A percentile compares a stretch with the other conserved stretches of the same genome.
Evolutionary conservation across 2,888 invertebrate species (phyloP).

Genomic region (Caenorhabditis becei): DNA sequence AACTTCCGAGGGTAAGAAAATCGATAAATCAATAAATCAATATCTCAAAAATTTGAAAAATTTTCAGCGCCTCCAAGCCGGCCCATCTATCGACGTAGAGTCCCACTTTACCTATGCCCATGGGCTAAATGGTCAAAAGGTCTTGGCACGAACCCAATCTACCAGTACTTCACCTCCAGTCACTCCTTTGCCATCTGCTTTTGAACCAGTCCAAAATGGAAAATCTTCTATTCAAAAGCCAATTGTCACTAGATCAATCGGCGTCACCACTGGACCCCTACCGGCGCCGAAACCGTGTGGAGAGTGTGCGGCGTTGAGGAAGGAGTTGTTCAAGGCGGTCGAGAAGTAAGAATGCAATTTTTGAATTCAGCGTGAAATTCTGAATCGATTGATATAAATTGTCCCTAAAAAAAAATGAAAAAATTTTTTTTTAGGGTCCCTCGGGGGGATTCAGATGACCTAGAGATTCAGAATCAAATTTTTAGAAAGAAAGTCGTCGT

Average conservation of each 20-base stretch:
- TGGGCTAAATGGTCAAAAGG: constrained; percentile 62
- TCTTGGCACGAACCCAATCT: constrained; percentile 62
- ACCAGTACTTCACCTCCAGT: constrained; percentile 64
- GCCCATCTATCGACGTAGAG: constrained; percentile 56
- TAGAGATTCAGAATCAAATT: no score
- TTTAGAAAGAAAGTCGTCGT: not conserved
- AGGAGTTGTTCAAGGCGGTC: constrained; percentile 48
- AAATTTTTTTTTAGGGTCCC: not conserved
- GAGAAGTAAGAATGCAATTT: constrained; percentile 39
- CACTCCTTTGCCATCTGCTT: not conserved
- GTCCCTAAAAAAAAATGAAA: no score
- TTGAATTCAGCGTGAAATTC: no score
- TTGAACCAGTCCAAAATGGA: not conserved
- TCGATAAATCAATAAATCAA: no score
- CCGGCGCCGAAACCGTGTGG: constrained; percentile 72
- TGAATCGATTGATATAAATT: no score
- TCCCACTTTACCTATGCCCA: constrained; percentile 69
- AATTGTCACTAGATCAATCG: constrained; percentile 47
- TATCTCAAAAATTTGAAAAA: no score
- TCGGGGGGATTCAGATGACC: no score
- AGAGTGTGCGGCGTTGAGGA: constrained; percentile 67
- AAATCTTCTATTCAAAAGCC: constrained; percentile 6
- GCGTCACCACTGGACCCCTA: constrained; percentile 70
- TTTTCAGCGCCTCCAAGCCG: constrained; percentile 57
- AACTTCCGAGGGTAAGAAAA: constrained; percentile 60